phyloP scores from a whole-genome alignment of 2,888 invertebrate genomes.

The Sarcophaga caerulescens region DNA sequence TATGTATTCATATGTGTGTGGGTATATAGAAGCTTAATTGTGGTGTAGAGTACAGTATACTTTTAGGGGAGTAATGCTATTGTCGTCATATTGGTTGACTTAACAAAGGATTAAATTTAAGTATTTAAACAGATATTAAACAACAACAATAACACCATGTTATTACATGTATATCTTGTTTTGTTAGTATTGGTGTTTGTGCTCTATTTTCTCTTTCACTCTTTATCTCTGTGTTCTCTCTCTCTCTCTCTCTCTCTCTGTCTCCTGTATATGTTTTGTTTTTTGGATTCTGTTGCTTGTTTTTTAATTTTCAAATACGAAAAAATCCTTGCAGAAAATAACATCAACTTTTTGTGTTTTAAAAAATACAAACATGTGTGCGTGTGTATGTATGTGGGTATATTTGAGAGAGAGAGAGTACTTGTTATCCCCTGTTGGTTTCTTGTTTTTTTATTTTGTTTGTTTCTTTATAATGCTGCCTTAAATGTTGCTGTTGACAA shows the following conservation, averaged over 20 bases:
- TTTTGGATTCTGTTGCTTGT: background rate
- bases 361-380: background rate
- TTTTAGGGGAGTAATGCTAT: conserved; percentile 11
- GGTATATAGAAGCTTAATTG: background rate
- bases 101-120: conserved; percentile 60
- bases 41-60: too few species aligned
- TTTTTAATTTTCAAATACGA: conserved; percentile 19
- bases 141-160: conserved; percentile 20
- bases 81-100: conserved; percentile 50
- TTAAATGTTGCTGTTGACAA: conserved; percentile 53
- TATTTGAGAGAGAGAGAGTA: too few species aligned
- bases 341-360: background rate
- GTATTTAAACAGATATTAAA: conserved; percentile 61
- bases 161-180: background rate
- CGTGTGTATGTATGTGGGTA: too few species aligned
- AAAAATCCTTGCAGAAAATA: conserved; percentile 25
- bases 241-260: background rate
- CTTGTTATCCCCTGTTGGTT: too few species aligned
- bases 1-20: background rate
- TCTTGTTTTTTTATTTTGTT: background rate
- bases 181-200: conserved; percentile 7
- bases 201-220: background rate
- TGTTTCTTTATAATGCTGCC: background rate
- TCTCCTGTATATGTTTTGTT: background rate
- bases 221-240: background rate